Evolutionary conservation across 2,888 invertebrate species (phyloP), one percentile per base, ranked within the genome.

Genomic region (Sinopyrophorus schimmeli): DNA sequence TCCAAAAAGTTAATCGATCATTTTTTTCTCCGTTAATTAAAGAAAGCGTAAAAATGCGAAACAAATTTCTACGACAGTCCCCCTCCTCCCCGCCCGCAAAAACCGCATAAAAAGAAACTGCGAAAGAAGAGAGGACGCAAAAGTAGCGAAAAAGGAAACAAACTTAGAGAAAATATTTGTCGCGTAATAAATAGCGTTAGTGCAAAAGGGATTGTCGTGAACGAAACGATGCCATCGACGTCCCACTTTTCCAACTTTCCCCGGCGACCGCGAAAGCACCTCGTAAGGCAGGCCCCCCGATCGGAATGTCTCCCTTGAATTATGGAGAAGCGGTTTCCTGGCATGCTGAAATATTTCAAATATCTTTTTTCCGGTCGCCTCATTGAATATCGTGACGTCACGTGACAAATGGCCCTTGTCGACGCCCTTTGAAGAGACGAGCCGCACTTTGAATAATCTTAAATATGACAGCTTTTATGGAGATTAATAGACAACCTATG

Each of bases 321-420:
- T 57, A 57, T 57, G 54, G 54, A 57, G 47, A 52, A 47, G 49
- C 50, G 49, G 52, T 54, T 54, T 57, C 54, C 54, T 52, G 31
- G 49, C 47, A 42, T 52, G 40, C 51, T 49, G 49, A 56, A 58
- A 62, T 62, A 61, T 62, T 62, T 60, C 57, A 59, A 58, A 61
- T 59, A 60, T 56, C 58, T 58, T 57, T 59, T 59, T 56, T 53
- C 53, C 53, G 55, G 55, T 53, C 48, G 57, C 54, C 53, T 59
- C 60, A 59, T 58, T 61, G 59, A 59, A 59, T 58, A 59, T 58
- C 52, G 53, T 54, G 56, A 50, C 52, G 54, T 53, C 47, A 47
- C 40, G 47, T 58, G 55, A 60, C 55, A 59, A 58, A 60, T 57
- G 52, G 49, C 35, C 54, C 11, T 24, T 38, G 27, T 24, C 35